A percentile compares a stretch with the other conserved stretches of the same genome.
Evolutionary conservation across 2,888 invertebrate species (phyloP).

Genomic region (Drosophila leonis): DNA sequence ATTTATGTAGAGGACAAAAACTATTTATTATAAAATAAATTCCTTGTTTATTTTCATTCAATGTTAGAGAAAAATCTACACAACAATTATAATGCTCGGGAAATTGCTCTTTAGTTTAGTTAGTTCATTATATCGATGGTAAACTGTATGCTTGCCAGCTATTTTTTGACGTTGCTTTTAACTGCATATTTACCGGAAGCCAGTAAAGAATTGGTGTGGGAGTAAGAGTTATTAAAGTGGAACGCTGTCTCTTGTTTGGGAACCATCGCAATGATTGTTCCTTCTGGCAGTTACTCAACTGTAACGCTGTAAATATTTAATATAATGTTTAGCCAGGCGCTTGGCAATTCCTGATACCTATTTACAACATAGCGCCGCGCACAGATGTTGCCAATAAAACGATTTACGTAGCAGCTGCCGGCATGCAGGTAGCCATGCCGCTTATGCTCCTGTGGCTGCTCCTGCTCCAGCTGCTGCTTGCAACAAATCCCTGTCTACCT

Average conservation of each 20-base stretch:
- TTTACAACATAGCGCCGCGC: conserved; percentile 11
- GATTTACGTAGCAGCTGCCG: conserved; percentile 18
- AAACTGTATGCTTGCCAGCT: conserved; percentile 25
- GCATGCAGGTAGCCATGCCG: conserved; percentile 49
- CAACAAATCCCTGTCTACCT: conserved; percentile 9
- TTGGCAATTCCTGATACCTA: conserved; percentile 27
- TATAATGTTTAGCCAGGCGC: not conserved
- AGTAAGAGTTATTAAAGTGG: conserved; percentile 38
- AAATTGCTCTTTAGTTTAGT: not conserved
- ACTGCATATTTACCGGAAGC: conserved; percentile 42
- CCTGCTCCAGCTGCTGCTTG: not conserved
- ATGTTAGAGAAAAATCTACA: not conserved
- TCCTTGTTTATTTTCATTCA: not conserved
- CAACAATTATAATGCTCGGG: not conserved
- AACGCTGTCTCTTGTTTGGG: conserved; percentile 27
- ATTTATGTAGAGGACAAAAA: not conserved
- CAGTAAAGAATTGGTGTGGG: conserved; percentile 14
- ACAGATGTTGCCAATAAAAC: conserved; percentile 62
- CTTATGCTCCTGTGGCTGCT: too few species aligned
- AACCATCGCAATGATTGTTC: not conserved
- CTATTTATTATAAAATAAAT: not conserved
- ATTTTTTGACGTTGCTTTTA: conserved; percentile 27
- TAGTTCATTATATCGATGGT: conserved; percentile 2
- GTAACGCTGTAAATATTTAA: not conserved
- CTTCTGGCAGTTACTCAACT: conserved; percentile 1